A percentile compares a stretch with the other conserved stretches of the same genome.
Conservation (phyloP, 2,113 vertebrate species). For the Terrapene triunguis region DNA sequence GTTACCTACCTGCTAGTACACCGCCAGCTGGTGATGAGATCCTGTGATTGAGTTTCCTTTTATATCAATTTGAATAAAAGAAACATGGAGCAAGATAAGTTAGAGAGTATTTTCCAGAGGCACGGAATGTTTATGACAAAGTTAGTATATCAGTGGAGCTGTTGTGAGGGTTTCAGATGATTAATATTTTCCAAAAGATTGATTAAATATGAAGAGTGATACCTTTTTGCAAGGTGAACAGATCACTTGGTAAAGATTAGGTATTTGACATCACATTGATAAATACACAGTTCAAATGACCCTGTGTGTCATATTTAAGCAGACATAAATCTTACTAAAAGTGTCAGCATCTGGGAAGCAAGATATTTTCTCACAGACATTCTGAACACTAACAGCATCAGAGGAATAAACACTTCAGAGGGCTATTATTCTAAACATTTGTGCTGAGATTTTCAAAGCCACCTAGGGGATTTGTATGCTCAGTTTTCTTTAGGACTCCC, state of each 20-base stretch:
- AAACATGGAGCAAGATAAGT: background rate
- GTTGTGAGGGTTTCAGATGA: background rate
- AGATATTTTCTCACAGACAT: background rate
- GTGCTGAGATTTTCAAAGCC: background rate
- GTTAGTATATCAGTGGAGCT: background rate
- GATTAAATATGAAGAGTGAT: constrained; percentile 8
- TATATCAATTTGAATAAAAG: background rate
- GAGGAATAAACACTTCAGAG: background rate
- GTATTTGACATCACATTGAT: background rate
- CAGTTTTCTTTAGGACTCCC: background rate
- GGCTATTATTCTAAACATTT: background rate
- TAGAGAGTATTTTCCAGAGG: background rate
- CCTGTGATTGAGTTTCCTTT: background rate
- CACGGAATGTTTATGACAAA: background rate
- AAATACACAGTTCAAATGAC: constrained; percentile 6
- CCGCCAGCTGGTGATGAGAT: background rate
- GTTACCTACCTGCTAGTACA: background rate
- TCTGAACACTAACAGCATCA: background rate
- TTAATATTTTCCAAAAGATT: background rate
- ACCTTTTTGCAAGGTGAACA: background rate
- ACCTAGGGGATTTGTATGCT: background rate
- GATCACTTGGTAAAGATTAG: constrained; percentile 18
- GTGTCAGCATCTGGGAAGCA: background rate
- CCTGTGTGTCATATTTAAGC: background rate
- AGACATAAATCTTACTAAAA: background rate